Conservation (phyloP, 2,113 vertebrate genomes). For the Calypte anna region DNA sequence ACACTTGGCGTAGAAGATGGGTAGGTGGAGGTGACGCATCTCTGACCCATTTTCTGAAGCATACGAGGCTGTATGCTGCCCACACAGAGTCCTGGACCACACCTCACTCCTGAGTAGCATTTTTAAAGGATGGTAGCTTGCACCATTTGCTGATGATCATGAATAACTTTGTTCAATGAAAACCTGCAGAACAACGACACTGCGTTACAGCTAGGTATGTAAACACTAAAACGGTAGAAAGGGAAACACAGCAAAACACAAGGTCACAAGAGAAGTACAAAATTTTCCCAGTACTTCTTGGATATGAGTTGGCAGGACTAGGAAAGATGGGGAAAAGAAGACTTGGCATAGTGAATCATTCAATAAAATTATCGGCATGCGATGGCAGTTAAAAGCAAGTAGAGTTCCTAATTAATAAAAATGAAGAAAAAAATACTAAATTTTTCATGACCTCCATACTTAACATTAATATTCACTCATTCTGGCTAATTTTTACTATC, state of each 20-base stretch:
- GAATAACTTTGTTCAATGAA: background rate
- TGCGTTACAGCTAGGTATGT: background rate
- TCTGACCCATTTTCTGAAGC: background rate
- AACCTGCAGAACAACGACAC: background rate
- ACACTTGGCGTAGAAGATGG: too few species aligned
- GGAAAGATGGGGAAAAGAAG: background rate
- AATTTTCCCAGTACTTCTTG: background rate
- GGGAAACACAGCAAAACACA: background rate
- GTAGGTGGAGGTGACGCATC: background rate
- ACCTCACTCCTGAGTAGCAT: rapidly evolving
- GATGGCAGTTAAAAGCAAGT: background rate
- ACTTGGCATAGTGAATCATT: background rate
- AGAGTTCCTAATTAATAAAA: background rate
- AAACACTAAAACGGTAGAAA: background rate
- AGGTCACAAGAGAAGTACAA: background rate
- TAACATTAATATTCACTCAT: background rate
- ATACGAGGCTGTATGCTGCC: background rate
- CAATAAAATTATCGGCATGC: background rate
- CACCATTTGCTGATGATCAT: background rate
- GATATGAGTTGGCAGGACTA: background rate
- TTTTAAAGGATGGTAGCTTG: background rate
- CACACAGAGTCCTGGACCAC: background rate
- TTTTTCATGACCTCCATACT: background rate
- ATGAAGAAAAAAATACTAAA: background rate
- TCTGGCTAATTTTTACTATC: slow-evolving; percentile 1